Base-by-base conservation (phyloP, 2,888 invertebrate genomes). In the Hemithea aestivaria region DNA sequence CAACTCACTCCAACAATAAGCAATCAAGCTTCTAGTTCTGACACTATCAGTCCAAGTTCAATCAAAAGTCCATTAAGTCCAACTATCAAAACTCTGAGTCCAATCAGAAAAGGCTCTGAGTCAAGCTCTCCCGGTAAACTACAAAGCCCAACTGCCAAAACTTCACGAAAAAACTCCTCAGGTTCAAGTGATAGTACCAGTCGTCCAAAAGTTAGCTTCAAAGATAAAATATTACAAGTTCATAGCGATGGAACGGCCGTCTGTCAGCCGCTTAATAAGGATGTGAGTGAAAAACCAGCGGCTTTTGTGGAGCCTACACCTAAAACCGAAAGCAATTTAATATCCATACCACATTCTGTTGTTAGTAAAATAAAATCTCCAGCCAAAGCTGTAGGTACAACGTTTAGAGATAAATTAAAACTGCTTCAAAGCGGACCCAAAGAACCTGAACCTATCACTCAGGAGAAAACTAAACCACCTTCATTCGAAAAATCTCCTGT, bases 151-250 rank as follows among this genome's bases (percentile, higher is more conserved):
- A 80, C 87, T 1, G 64, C 78, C 0, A 84, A 79, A 67, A 81
- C 73, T 16, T 87, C 87, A 1, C 71, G 88, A 22, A 88, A 88
- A 54, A 88, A 88, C 51, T 87, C 87, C 0, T 87, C 75, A 10
- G 85, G 79, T 20, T 88, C 74, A 10, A 87, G 80, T 55, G 83
- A 83, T 43, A 77, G 83, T 28, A 57, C 78, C 27, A 71, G 80
- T 6, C 70, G 77, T 25, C 89, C 90, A 36, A 90, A 90, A 81
- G 90, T 90, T 26, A 90, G 90, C 53, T 90, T 90, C 59, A 89
- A 82, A 66, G 90, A 90, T 59, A 89, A 87, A 73, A 90, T 90
- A 42, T 79, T 90, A 50, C 89, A 89, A 68, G 77, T 90, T 1
- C 89, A 90, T 53, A 82, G 83, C 47, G 88, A 88, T 45, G 87